Conservation (phyloP, 2,113 vertebrate genomes). For the Phrynocephalus versicolor region DNA sequence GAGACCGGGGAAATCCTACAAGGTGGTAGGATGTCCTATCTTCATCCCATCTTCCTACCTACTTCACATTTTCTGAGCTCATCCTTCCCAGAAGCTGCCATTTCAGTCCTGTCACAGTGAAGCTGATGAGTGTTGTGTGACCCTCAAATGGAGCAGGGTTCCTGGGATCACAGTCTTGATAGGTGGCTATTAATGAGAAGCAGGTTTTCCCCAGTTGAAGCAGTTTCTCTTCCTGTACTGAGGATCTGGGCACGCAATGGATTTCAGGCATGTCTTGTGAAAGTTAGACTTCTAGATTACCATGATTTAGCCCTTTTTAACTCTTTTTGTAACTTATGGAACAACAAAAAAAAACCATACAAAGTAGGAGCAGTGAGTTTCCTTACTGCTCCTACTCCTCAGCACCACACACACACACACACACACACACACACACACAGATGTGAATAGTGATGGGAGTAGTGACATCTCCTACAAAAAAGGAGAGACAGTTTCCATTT, state of each 20-base stretch:
- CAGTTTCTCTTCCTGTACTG: not conserved
- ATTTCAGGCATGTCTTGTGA: constrained; percentile 34
- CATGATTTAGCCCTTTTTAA: constrained; percentile 43
- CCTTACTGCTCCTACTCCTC: too few relatives aligned
- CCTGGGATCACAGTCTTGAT: constrained; percentile 14
- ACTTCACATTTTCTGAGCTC: not conserved
- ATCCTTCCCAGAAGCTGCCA: constrained; percentile 19
- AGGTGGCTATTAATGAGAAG: constrained; percentile 15
- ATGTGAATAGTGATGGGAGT: too few relatives aligned
- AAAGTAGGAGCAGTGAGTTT: constrained; percentile 53
- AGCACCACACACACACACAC: too few relatives aligned
- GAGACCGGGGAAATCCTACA: too few relatives aligned
- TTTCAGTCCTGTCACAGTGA: not conserved
- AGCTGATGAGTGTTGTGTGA: constrained; percentile 12
- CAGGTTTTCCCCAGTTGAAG: not conserved
- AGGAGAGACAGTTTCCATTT: constrained; percentile 42
- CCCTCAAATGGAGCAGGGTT: constrained; percentile 30
- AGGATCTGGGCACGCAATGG: not conserved
- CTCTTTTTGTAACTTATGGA: not conserved
- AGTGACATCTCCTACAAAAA: constrained; percentile 61
- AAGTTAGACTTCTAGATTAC: constrained; percentile 33
- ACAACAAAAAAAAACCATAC: constrained; percentile 13
- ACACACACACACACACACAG: too few relatives aligned
- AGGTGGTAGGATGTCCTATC: not conserved
- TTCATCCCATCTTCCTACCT: not conserved